Conservation (phyloP, 2,797 vertebrate genomes). For the Myoxocephalus aenaeus region DNA sequence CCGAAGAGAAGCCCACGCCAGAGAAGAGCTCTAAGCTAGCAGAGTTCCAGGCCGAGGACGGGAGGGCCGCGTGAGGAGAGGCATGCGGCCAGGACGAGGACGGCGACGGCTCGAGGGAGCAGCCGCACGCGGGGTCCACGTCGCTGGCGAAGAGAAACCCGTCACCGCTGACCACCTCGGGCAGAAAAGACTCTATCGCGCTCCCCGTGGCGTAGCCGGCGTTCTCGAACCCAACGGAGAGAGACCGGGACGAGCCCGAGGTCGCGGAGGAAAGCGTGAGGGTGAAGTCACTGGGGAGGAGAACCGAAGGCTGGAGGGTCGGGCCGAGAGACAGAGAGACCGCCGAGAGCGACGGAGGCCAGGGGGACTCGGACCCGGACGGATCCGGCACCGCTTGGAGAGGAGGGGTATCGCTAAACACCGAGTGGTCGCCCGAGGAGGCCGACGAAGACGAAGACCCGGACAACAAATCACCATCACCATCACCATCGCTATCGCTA, state of each 20-base stretch:
- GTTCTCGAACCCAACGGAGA: constrained; percentile 76
- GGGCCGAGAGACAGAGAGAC: constrained; percentile 78
- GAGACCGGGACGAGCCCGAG: constrained; percentile 79
- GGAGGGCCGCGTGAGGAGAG: constrained; percentile 57
- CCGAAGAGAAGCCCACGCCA: constrained; percentile 44
- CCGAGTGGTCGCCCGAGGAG: constrained; percentile 73
- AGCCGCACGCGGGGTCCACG: constrained; percentile 62
- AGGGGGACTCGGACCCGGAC: constrained; percentile 62
- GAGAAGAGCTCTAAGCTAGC: constrained; percentile 55
- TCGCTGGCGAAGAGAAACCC: constrained; percentile 58
- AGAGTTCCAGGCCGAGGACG: constrained; percentile 64
- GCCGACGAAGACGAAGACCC: constrained; percentile 79
- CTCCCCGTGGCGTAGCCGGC: constrained; percentile 61
- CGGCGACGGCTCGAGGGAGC: constrained; percentile 63
- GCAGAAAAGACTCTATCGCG: constrained; percentile 65
- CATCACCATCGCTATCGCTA: constrained; percentile 72
- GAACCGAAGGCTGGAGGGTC: constrained; percentile 83
- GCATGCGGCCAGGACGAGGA: constrained; percentile 73
- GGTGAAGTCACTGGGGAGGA: constrained; percentile 83
- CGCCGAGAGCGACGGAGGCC: constrained; percentile 75
- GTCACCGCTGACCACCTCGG: constrained; percentile 56
- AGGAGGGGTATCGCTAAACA: constrained; percentile 82
- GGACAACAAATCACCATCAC: constrained; percentile 84
- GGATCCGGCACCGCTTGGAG: constrained; percentile 79
- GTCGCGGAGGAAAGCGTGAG: constrained; percentile 71